Percentiles rank a stretch among this genome's conserved stretches.
These are phyloP conservation scores for Apoda limacodes DNA, from an alignment of 2,888 invertebrate species.

Conservation along the genomic window DNA sequence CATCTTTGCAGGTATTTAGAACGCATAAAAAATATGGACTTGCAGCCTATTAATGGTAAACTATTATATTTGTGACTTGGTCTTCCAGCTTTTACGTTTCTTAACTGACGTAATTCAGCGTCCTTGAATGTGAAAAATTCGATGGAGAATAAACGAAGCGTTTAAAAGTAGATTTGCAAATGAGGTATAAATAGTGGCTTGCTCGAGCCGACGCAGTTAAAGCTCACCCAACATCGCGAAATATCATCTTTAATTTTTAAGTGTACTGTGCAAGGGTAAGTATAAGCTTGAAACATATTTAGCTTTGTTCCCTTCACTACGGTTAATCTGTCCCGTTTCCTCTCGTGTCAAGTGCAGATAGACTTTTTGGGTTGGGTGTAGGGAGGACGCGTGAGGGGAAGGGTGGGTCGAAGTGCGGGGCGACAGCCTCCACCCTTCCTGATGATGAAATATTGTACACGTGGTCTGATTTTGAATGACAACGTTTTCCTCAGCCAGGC, in stretches of 20 bases:
- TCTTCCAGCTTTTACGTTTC: too few relatives aligned
- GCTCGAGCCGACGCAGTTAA: too few relatives aligned
- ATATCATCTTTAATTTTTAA: slow-evolving; percentile 36
- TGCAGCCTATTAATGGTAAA: too few relatives aligned
- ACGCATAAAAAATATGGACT: too few relatives aligned
- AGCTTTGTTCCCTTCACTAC: slow-evolving; percentile 69
- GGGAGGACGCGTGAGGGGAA: slow-evolving; percentile 25
- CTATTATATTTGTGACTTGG: too few relatives aligned
- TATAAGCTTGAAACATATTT: slow-evolving; percentile 68
- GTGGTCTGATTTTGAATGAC: slow-evolving; percentile 80
- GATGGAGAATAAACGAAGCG: too few relatives aligned
- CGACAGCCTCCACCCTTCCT: slow-evolving; percentile 49
- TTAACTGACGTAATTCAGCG: too few relatives aligned
- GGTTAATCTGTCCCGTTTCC: slow-evolving; percentile 70
- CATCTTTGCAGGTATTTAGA: too few relatives aligned
- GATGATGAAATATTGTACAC: slow-evolving; percentile 81
- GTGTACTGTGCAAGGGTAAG: slow-evolving; percentile 47
- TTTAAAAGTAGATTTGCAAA: slow-evolving; percentile 14
- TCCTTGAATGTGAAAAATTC: too few relatives aligned
- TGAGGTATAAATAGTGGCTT: too few relatives aligned
- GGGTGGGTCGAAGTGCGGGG: slow-evolving; percentile 30
- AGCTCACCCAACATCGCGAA: too few relatives aligned
- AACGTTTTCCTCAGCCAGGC: slow-evolving; percentile 69
- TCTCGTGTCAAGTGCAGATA: slow-evolving; percentile 69
- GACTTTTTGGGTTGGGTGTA: slow-evolving; percentile 61